Conservation (phyloP, 2,113 vertebrate genomes). For the Pantherophis guttatus region DNA sequence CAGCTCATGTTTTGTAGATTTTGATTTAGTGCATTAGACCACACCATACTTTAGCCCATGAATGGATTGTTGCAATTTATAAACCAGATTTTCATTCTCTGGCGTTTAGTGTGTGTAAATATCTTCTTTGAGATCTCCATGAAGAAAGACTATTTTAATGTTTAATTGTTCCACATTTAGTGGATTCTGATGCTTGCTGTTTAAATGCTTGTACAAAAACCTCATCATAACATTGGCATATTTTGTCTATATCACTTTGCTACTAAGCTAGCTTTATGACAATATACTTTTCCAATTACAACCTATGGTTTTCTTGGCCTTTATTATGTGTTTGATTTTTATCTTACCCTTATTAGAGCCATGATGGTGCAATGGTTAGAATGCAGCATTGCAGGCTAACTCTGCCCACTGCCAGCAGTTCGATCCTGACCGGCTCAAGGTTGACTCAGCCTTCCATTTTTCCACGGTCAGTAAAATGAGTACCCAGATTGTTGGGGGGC, state of each 20-base stretch:
- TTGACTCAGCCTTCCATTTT: too few relatives aligned
- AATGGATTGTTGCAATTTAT: neutral
- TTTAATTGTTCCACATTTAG: neutral
- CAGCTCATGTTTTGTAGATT: neutral
- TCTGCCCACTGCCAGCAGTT: too few relatives aligned
- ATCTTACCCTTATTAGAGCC: too few relatives aligned
- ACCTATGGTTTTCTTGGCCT: neutral
- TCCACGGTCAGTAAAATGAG: too few relatives aligned
- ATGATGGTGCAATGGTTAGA: too few relatives aligned
- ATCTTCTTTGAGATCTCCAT: neutral
- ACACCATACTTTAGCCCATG: neutral
- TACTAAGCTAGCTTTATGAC: neutral
- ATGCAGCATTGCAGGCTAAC: too few relatives aligned
- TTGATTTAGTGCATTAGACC: neutral
- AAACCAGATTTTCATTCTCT: neutral
- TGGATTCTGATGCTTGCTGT: neutral
- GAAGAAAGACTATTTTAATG: neutral
- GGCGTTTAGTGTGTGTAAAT: neutral
- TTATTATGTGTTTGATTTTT: too few relatives aligned
- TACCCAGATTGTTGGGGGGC: too few relatives aligned
- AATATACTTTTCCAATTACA: neutral
- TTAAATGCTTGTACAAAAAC: neutral
- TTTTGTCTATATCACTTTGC: neutral
- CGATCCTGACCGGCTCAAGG: too few relatives aligned
- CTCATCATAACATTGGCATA: neutral